These are phyloP conservation scores for Isurus oxyrinchus DNA, from an alignment of 2,113 vertebrate genomes.

Conservation along the genomic window DNA sequence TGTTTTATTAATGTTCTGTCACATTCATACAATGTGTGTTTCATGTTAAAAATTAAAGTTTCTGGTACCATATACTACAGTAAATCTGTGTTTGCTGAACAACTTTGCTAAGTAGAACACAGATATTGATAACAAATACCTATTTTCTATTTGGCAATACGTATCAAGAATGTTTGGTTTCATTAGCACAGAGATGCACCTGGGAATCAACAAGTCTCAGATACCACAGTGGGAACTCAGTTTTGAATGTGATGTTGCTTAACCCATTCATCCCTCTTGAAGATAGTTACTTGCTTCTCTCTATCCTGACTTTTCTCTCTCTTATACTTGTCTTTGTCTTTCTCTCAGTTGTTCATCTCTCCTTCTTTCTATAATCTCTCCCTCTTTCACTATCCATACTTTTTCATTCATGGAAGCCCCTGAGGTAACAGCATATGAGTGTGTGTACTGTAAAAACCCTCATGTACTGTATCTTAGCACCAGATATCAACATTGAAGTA, in stretches of 20 bases:
- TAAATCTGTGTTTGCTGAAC: not conserved
- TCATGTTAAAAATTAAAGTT: too few species aligned
- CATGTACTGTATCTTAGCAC: not conserved
- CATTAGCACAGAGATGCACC: not conserved
- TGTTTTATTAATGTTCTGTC: too few species aligned
- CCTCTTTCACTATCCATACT: not conserved
- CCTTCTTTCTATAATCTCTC: not conserved
- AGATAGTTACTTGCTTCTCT: not conserved
- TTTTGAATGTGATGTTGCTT: not conserved
- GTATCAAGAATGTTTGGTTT: not conserved
- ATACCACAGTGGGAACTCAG: not conserved
- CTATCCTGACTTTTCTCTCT: not conserved
- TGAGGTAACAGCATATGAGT: not conserved
- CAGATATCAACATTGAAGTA: not conserved
- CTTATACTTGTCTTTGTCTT: not conserved
- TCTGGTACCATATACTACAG: too few species aligned
- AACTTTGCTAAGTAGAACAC: not conserved
- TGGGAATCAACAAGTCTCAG: not conserved
- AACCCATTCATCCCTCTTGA: not conserved
- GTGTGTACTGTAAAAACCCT: not conserved
- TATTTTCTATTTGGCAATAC: not conserved
- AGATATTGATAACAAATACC: not conserved
- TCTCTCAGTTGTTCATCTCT: not conserved
- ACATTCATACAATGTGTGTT: too few species aligned
- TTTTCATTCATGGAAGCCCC: not conserved